Evolutionary conservation across 2,888 invertebrate species (phyloP).

Genomic region (Dynastes tityus): DNA sequence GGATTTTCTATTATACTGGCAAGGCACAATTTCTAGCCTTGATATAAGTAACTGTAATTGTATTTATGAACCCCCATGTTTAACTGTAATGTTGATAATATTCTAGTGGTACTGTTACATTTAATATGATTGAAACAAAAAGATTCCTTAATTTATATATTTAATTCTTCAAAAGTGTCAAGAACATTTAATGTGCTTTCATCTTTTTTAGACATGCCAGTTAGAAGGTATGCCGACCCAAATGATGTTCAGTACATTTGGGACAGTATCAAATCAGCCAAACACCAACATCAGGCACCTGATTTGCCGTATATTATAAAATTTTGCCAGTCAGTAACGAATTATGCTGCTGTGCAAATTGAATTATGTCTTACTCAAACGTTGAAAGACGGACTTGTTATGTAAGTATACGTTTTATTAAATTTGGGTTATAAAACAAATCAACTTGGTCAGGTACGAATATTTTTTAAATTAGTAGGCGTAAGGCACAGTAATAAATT

Average conservation of each 20-base stretch:
- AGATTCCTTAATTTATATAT: background rate
- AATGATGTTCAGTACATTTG: constrained; percentile 67
- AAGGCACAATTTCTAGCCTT: background rate
- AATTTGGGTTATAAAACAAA: background rate
- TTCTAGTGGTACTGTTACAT: constrained; percentile 25
- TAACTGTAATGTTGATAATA: constrained; percentile 45
- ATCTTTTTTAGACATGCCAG: constrained; percentile 63
- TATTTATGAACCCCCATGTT: constrained; percentile 44
- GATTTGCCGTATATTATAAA: constrained; percentile 64
- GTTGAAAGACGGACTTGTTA: constrained; percentile 65
- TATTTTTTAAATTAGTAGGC: too few relatives aligned
- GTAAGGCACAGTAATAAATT: too few relatives aligned
- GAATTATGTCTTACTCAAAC: constrained; percentile 65
- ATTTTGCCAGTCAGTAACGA: constrained; percentile 63
- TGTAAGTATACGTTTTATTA: constrained; percentile 60
- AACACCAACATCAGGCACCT: constrained; percentile 58
- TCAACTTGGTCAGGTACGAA: too few relatives aligned
- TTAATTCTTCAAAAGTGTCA: background rate
- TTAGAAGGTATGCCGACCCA: constrained; percentile 67
- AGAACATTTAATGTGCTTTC: too few relatives aligned
- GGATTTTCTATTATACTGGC: background rate
- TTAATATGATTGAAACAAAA: background rate
- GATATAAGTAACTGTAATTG: constrained; percentile 32
- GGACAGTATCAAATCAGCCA: constrained; percentile 66
- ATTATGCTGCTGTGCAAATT: constrained; percentile 63